phyloP scores from a whole-genome alignment of 2,113 vertebrate species.

The Setophaga petechia region DNA sequence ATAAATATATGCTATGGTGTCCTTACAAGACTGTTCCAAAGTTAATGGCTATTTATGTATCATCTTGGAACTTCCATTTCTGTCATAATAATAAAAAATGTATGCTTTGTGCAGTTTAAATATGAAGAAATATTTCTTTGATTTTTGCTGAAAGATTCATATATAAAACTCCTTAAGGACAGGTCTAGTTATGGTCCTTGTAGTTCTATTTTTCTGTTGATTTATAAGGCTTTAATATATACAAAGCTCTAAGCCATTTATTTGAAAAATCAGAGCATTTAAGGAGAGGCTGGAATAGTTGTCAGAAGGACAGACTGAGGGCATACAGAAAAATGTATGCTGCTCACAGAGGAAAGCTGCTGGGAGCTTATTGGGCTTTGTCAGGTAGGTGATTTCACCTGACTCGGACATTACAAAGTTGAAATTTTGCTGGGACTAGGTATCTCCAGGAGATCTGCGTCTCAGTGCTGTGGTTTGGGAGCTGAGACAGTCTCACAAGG shows the following conservation, averaged over 20 bases:
- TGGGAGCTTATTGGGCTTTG: neutral
- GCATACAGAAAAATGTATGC: neutral
- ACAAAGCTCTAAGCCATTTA: neutral
- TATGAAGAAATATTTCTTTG: neutral
- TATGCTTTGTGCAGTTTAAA: neutral
- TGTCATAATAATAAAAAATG: neutral
- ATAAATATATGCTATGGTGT: neutral
- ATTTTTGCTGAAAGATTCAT: neutral
- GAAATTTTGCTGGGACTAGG: neutral
- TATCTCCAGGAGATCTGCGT: neutral
- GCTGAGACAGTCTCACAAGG: neutral
- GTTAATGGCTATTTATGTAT: neutral
- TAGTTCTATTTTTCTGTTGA: neutral
- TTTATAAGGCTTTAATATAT: neutral
- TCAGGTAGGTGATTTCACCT: neutral
- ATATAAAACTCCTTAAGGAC: neutral
- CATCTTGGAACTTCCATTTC: neutral
- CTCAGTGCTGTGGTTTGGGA: neutral
- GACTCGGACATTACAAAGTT: neutral
- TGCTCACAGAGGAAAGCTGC: neutral
- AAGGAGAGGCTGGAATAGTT: neutral
- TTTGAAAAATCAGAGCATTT: neutral
- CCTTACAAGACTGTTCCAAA: neutral
- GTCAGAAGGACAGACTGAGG: neutral
- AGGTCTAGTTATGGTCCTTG: neutral